A percentile compares a stretch with the other conserved stretches of the same genome.
Conservation (phyloP, 2,797 vertebrate species). For the Erethizon dorsatum region DNA sequence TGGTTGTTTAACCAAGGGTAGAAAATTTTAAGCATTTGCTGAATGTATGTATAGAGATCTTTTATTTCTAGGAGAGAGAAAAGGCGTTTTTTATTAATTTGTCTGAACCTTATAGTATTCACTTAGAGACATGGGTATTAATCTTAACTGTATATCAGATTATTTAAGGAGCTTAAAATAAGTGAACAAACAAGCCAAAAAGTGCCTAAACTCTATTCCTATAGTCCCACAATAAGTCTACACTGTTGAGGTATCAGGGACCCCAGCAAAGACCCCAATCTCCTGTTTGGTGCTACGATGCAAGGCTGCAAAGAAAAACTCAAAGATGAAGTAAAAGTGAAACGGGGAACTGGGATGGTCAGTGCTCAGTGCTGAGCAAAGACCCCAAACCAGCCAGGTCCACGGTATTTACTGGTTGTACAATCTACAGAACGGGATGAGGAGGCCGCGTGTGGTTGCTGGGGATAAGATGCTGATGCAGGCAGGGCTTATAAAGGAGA, state of each 20-base stretch:
- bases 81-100: background rate
- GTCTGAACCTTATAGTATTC: background rate
- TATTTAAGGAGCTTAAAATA: background rate
- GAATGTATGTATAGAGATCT: background rate
- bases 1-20: background rate
- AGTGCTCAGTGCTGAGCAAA: background rate
- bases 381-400: background rate
- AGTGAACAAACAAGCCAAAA: background rate
- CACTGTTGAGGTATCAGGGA: background rate
- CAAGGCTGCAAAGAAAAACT: background rate
- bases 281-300: background rate
- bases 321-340: background rate
- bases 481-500: too few relatives aligned
- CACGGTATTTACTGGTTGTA: background rate
- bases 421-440: background rate
- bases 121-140: background rate
- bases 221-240: background rate
- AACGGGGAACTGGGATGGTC: background rate
- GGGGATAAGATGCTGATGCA: background rate
- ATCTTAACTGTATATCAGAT: background rate
- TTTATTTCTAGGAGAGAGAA: constrained; percentile 18
- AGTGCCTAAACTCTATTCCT: background rate
- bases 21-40: constrained; percentile 33
- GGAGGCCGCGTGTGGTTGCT: background rate
- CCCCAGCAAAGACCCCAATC: background rate